A percentile compares a stretch with the other conserved stretches of the same genome.
Conservation (phyloP, 92 coral and sea anemone species). For the Bergia puertoricense region DNA sequence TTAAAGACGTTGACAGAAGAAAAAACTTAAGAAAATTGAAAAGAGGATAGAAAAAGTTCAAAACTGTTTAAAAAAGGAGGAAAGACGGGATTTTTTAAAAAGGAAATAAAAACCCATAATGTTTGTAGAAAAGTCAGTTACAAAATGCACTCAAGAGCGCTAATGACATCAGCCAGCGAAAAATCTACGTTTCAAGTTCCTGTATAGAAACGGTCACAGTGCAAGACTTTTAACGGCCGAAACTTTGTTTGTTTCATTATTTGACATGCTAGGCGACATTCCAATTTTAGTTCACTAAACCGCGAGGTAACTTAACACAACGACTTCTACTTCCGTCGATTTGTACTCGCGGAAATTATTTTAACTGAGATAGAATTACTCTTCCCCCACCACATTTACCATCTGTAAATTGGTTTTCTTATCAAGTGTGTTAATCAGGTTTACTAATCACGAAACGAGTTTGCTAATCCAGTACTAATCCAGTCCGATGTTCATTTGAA, state of each 20-base stretch:
- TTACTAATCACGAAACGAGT: slow-evolving; percentile 35
- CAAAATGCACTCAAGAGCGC: neutral
- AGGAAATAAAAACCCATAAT: too few species aligned
- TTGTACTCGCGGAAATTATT: slow-evolving; percentile 35
- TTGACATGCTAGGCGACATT: neutral
- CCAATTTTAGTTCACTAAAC: neutral
- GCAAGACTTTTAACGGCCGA: neutral
- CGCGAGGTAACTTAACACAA: neutral
- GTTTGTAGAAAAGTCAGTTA: too few species aligned
- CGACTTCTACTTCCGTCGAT: slow-evolving; percentile 22
- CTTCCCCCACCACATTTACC: slow-evolving; percentile 23
- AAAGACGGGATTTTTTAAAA: too few species aligned
- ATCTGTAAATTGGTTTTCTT: slow-evolving; percentile 42
- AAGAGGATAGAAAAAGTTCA: too few species aligned
- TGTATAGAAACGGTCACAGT: neutral
- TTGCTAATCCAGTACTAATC: slow-evolving; percentile 38
- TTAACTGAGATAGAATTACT: slow-evolving; percentile 40
- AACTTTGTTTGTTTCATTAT: too few species aligned
- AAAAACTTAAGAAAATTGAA: too few species aligned
- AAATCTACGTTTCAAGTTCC: too few species aligned
- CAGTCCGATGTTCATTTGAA: slow-evolving; percentile 27
- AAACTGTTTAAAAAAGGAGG: too few species aligned
- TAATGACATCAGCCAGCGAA: neutral
- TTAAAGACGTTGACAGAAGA: too few species aligned
- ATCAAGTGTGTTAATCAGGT: slow-evolving; percentile 32